phyloP scores from a whole-genome alignment of 2,113 vertebrate species.

The Alosa alosa region DNA sequence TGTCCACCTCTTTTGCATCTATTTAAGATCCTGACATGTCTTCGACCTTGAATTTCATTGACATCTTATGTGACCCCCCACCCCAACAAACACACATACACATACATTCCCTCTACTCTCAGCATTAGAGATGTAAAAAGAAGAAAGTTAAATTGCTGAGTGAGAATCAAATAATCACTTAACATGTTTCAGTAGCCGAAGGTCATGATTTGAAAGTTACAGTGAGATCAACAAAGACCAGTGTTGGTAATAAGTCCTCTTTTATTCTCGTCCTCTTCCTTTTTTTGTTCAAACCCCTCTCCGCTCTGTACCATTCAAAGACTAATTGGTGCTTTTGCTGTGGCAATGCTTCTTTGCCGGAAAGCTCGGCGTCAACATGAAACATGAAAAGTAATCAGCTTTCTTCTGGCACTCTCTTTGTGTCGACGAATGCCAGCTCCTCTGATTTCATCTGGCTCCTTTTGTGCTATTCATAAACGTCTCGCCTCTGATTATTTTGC shows the following conservation, averaged over 20 bases:
- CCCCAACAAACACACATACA: background rate
- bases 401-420: conserved; percentile 34
- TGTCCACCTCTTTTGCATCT: background rate
- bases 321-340: conserved; percentile 8
- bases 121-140: too few relatives aligned
- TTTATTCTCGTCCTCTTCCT: background rate
- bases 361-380: conserved; percentile 48
- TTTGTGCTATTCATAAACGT: background rate
- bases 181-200: background rate
- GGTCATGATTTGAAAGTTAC: background rate
- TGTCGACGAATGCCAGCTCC: conserved; percentile 30
- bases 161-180: background rate
- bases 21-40: background rate
- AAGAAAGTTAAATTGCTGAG: background rate
- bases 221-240: background rate
- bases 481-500: background rate
- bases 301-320: background rate
- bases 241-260: conserved; percentile 3
- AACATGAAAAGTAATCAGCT: conserved; percentile 41
- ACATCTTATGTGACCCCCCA: background rate
- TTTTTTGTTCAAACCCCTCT: background rate
- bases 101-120: background rate
- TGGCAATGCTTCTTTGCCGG: conserved; percentile 52
- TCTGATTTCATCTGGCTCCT: conserved; percentile 29
- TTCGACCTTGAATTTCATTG: background rate